Percentiles rank a stretch among this genome's conserved stretches.
Evolutionary conservation across 2,797 vertebrate species (phyloP).

Genomic region (Urocyon cinereoargenteus): DNA sequence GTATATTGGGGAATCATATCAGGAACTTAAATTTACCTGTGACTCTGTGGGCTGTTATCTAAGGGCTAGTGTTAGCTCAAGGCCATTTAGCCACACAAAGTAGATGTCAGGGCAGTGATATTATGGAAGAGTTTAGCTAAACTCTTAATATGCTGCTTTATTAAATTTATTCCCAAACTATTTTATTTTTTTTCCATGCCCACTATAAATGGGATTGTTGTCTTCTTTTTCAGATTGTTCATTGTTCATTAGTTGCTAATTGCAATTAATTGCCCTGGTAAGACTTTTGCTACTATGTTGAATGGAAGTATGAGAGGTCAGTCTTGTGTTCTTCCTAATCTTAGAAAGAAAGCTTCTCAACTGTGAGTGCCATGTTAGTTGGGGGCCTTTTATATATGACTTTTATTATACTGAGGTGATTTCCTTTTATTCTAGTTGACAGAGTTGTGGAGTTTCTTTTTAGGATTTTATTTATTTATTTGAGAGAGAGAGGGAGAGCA

Average conservation of each 20-base stretch:
- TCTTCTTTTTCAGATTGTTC: background rate
- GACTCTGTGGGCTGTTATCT: background rate
- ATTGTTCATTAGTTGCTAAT: background rate
- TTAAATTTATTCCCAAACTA: background rate
- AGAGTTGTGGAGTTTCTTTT: background rate
- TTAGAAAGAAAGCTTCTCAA: background rate
- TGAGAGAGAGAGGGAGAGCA: too few relatives aligned
- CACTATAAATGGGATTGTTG: background rate
- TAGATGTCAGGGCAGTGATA: background rate
- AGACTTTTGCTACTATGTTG: background rate
- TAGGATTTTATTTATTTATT: too few relatives aligned
- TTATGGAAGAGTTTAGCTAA: background rate
- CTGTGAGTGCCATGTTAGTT: background rate
- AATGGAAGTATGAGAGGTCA: background rate
- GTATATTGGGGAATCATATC: background rate
- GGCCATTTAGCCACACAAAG: background rate
- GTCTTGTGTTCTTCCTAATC: background rate
- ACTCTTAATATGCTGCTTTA: background rate
- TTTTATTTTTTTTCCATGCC: background rate
- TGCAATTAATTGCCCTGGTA: background rate
- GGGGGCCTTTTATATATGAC: background rate
- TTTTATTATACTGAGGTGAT: background rate
- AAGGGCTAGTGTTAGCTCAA: background rate
- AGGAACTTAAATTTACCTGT: background rate
- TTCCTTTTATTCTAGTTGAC: background rate